These are phyloP conservation scores for Chalcis sispes DNA, from an alignment of 2,888 invertebrate genomes.

Conservation along the genomic window DNA sequence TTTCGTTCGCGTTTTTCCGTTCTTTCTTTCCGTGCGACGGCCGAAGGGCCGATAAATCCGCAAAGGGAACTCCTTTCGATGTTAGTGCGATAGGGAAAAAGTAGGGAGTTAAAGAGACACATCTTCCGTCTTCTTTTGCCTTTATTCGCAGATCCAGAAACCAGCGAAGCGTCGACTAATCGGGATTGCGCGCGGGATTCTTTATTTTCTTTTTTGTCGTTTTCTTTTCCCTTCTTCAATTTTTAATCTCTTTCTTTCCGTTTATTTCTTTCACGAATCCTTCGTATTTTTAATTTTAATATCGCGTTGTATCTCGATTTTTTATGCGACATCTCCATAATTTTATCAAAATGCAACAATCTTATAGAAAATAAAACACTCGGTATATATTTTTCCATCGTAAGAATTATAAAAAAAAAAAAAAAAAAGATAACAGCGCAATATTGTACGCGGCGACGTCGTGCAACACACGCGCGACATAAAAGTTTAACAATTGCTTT, in stretches of 20 bases:
- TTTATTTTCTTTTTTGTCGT: too few relatives aligned
- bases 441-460: too few relatives aligned
- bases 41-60: constrained; percentile 49
- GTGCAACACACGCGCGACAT: not conserved
- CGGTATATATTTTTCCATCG: too few relatives aligned
- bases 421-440: too few relatives aligned
- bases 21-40: not conserved
- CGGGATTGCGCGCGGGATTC: constrained; percentile 11
- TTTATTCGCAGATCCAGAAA: constrained; percentile 15
- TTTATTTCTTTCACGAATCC: constrained; percentile 5
- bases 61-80: constrained; percentile 34
- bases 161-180: constrained; percentile 43
- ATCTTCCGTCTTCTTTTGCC: too few relatives aligned
- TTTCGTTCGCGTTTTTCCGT: not conserved
- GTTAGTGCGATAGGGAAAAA: constrained; percentile 9
- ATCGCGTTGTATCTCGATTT: too few relatives aligned
- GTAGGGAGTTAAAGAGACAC: not conserved
- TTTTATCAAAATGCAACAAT: too few relatives aligned
- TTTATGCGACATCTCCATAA: too few relatives aligned
- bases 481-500: not conserved
- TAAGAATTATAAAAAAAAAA: too few relatives aligned
- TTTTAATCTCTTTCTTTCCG: not conserved
- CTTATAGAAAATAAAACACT: too few relatives aligned
- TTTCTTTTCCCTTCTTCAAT: constrained; percentile 6
- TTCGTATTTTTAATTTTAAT: constrained; percentile 45